Percentiles rank a stretch among this genome's conserved stretches.
phyloP scores from a whole-genome alignment of 2,888 invertebrate genomes.

The Drosophila rellima region DNA sequence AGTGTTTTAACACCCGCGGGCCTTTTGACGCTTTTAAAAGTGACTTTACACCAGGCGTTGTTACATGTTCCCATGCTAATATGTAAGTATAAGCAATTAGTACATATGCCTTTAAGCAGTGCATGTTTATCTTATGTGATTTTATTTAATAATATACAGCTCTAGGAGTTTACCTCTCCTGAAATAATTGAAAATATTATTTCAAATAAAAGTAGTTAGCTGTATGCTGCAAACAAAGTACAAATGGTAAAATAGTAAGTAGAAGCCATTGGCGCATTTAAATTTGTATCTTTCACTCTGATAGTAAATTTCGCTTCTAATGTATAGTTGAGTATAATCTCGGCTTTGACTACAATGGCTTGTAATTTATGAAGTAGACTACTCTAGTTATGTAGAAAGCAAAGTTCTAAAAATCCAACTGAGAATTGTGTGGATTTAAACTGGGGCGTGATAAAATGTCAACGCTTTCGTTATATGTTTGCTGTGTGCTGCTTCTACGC shows the following conservation, averaged over 20 bases:
- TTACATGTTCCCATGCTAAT: too few relatives aligned
- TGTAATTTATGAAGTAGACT: slow-evolving; percentile 69
- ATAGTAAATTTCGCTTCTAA: slow-evolving; percentile 24
- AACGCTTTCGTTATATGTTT: slow-evolving; percentile 51
- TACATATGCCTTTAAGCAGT: too few relatives aligned
- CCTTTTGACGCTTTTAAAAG: too few relatives aligned
- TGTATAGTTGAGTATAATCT: slow-evolving; percentile 29
- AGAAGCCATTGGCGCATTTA: not conserved
- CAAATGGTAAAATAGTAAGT: not conserved
- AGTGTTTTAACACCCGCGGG: too few relatives aligned
- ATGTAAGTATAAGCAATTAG: too few relatives aligned
- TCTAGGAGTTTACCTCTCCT: not conserved
- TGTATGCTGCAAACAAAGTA: not conserved
- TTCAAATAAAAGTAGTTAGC: not conserved
- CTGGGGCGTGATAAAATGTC: slow-evolving; percentile 66
- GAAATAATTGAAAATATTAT: not conserved
- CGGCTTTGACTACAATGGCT: slow-evolving; percentile 16
- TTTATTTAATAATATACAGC: not conserved
- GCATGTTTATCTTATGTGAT: too few relatives aligned
- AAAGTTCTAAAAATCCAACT: slow-evolving; percentile 21
- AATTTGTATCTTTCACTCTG: not conserved
- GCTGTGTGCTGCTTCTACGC: slow-evolving; percentile 23
- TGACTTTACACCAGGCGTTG: too few relatives aligned
- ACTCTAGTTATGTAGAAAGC: slow-evolving; percentile 22
- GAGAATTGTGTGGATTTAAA: slow-evolving; percentile 18